Conservation (phyloP, 2,888 invertebrate species). For the Urechis unicinctus region DNA sequence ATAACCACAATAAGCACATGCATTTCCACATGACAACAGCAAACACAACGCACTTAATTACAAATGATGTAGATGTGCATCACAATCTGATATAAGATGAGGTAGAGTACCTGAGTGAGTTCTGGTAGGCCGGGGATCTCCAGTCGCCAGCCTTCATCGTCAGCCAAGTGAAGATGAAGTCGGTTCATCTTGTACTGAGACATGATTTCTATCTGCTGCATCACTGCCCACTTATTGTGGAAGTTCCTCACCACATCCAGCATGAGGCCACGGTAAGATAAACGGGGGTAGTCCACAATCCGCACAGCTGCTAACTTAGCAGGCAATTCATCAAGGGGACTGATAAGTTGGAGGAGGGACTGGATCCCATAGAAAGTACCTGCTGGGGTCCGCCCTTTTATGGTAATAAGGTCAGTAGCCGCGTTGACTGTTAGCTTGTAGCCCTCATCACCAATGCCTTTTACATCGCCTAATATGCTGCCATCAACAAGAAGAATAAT, state of each 20-base stretch:
- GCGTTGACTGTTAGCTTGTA: constrained; percentile 9
- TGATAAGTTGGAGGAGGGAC: constrained; percentile 10
- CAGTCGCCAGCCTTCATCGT: constrained; percentile 47
- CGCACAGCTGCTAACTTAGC: neutral
- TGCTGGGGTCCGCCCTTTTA: constrained; percentile 8
- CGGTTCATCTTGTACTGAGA: constrained; percentile 44
- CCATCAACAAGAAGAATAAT: neutral
- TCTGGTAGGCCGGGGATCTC: constrained; percentile 43
- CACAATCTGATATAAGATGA: neutral
- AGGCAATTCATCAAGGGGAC: neutral
- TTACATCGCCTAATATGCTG: neutral
- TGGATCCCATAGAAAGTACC: constrained; percentile 20
- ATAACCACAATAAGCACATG: no score
- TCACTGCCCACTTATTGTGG: constrained; percentile 14
- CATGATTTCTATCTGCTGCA: constrained; percentile 35
- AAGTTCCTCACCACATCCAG: constrained; percentile 44
- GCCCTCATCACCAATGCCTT: neutral
- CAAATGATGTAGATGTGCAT: neutral
- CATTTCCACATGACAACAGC: no score
- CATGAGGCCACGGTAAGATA: constrained; percentile 38
- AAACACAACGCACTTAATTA: neutral
- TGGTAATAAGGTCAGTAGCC: constrained; percentile 7
- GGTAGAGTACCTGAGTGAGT: constrained; percentile 41
- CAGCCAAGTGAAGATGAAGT: constrained; percentile 42
- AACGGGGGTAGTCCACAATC: constrained; percentile 24